Percentiles rank a stretch among this genome's conserved stretches.
phyloP scores from a whole-genome alignment of 2,888 invertebrate species.

The Catocala nupta region DNA sequence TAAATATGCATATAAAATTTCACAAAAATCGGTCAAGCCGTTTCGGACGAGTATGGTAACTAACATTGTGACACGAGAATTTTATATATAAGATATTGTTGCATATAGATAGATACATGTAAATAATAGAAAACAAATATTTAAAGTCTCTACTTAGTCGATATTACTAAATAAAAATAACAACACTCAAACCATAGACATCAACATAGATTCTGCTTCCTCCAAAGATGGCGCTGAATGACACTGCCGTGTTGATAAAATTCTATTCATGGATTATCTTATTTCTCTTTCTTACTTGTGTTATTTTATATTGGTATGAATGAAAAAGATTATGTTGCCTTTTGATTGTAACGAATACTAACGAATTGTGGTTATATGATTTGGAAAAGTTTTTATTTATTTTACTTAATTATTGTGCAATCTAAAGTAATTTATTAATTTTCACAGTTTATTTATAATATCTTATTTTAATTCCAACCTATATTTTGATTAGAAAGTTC shows the following conservation, averaged over 20 bases:
- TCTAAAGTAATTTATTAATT: conserved; percentile 57
- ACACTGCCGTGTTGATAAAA: conserved; percentile 59
- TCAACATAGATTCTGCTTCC: conserved; percentile 53
- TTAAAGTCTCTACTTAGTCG: conserved; percentile 30
- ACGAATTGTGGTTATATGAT: conserved; percentile 81
- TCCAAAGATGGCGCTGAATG: conserved; percentile 71
- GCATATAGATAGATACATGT: too few relatives aligned
- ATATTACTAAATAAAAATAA: conserved; percentile 23
- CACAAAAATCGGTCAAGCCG: too few relatives aligned
- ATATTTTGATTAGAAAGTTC: conserved; percentile 41
- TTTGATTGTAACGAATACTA: conserved; percentile 86
- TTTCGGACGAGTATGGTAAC: too few relatives aligned
- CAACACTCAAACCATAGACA: conserved; percentile 64
- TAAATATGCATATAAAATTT: too few relatives aligned
- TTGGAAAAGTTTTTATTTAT: conserved; percentile 74
- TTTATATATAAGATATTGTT: too few relatives aligned
- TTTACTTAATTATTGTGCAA: conserved; percentile 69
- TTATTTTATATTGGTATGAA: conserved; percentile 33
- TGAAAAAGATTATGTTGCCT: conserved; percentile 61
- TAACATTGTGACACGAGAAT: too few relatives aligned
- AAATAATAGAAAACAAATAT: too few relatives aligned
- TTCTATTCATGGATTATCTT: conserved; percentile 69
- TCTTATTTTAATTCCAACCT: conserved; percentile 52
- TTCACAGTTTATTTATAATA: conserved; percentile 52
- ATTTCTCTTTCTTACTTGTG: conserved; percentile 63